Evolutionary conservation across 2,888 invertebrate genomes (phyloP).

Genomic region (Euzetes globulus): DNA sequence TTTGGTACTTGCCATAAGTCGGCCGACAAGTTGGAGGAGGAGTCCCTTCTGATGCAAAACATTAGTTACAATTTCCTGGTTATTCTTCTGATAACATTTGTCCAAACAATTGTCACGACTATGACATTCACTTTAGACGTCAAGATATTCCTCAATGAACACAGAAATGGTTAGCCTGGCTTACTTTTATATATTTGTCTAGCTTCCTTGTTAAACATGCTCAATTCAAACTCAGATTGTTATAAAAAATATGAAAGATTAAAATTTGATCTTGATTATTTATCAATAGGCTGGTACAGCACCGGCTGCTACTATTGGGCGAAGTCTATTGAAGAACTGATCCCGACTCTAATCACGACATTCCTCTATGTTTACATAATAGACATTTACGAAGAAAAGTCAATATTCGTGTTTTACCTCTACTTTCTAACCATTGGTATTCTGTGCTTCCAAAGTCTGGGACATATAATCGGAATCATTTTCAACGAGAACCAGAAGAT

Average conservation of each 20-base stretch:
- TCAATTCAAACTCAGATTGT: no score
- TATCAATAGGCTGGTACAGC: slow-evolving; percentile 29
- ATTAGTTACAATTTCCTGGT: slow-evolving; percentile 25
- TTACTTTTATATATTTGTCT: no score
- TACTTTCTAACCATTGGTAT: not conserved
- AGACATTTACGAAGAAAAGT: slow-evolving; percentile 9
- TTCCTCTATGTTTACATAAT: slow-evolving; percentile 9
- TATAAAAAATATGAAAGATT: no score
- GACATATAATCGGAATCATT: slow-evolving; percentile 23
- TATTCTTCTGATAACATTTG: slow-evolving; percentile 17
- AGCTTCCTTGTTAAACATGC: no score
- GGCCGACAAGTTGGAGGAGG: slow-evolving; percentile 12
- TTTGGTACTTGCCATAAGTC: slow-evolving; percentile 9
- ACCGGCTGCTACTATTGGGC: slow-evolving; percentile 29
- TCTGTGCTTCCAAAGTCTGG: slow-evolving; percentile 7
- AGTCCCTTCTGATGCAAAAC: slow-evolving; percentile 19
- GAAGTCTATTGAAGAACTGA: slow-evolving; percentile 20
- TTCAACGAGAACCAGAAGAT: slow-evolving; percentile 13
- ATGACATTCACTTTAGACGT: slow-evolving; percentile 23
- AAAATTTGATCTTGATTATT: no score
- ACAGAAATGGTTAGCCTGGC: slow-evolving; percentile 32
- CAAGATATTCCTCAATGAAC: slow-evolving; percentile 31
- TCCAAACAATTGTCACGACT: slow-evolving; percentile 17
- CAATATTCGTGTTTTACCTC: not conserved
- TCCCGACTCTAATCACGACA: slow-evolving; percentile 20